These are phyloP conservation scores for Nymphicus hollandicus DNA, from an alignment of 2,113 vertebrate genomes.

Conservation along the genomic window DNA sequence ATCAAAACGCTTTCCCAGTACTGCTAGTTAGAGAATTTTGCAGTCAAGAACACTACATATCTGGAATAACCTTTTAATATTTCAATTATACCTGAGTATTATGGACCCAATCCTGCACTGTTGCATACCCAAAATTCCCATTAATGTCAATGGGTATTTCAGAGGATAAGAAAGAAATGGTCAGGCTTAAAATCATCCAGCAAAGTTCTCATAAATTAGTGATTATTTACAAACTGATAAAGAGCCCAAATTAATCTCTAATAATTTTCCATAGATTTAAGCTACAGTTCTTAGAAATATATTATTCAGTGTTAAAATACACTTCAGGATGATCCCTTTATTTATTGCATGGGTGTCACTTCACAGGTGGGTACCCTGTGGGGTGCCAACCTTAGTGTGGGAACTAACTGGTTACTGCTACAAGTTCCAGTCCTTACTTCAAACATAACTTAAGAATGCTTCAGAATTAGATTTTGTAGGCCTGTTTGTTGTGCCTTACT, in stretches of 20 bases:
- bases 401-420: neutral
- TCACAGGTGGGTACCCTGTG: neutral
- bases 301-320: neutral
- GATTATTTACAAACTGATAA: slow-evolving; percentile 3
- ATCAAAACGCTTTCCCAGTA: slow-evolving; percentile 42
- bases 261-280: neutral
- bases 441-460: neutral
- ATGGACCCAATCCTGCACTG: neutral
- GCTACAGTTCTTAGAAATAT: neutral
- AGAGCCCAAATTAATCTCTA: neutral
- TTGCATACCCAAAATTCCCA: neutral
- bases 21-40: neutral
- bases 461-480: neutral
- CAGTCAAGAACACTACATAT: neutral
- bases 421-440: neutral
- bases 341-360: neutral
- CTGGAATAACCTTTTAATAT: slow-evolving; percentile 33
- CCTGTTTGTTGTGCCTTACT: neutral
- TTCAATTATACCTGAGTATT: slow-evolving; percentile 2
- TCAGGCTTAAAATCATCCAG: neutral
- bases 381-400: neutral
- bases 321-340: neutral
- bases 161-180: neutral
- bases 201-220: neutral
- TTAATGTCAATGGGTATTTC: neutral